Evolutionary conservation across 2,113 vertebrate species (phyloP).

Genomic region (Aegotheles bennettii): DNA sequence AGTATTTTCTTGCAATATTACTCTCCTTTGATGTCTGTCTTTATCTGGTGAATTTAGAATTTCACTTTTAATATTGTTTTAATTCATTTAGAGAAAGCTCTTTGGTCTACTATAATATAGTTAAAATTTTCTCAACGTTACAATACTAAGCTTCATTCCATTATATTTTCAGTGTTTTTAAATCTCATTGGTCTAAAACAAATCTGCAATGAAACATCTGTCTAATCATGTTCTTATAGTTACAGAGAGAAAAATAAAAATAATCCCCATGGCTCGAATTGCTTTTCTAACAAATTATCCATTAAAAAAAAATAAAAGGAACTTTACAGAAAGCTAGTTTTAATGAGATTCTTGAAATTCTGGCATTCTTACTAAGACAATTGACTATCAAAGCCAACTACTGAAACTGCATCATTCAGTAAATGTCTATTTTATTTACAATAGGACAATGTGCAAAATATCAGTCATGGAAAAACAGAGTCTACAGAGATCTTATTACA

Average conservation of each 20-base stretch:
- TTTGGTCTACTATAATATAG: not conserved
- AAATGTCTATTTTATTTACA: conserved; percentile 1
- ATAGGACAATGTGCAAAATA: not conserved
- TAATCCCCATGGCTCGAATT: not conserved
- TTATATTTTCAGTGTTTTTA: not conserved
- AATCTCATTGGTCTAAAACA: conserved; percentile 18
- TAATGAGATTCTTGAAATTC: not conserved
- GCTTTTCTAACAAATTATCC: not conserved
- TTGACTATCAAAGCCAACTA: not conserved
- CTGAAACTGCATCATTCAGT: not conserved
- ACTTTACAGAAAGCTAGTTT: not conserved
- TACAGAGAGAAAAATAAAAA: conserved; percentile 8
- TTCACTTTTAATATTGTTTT: not conserved
- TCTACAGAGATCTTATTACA: not conserved
- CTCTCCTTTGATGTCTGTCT: not conserved
- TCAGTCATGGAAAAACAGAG: not conserved
- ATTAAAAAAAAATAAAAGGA: not conserved
- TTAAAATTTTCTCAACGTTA: not conserved
- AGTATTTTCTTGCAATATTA: not conserved
- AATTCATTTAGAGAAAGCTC: not conserved
- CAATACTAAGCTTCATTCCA: not conserved
- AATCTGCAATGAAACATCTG: conserved; percentile 26
- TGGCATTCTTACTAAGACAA: not conserved
- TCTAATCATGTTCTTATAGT: not conserved
- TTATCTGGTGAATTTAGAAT: not conserved